phyloP scores from a whole-genome alignment of 1,140 invertebrate species.

The Caenorhabditis brenneri region DNA sequence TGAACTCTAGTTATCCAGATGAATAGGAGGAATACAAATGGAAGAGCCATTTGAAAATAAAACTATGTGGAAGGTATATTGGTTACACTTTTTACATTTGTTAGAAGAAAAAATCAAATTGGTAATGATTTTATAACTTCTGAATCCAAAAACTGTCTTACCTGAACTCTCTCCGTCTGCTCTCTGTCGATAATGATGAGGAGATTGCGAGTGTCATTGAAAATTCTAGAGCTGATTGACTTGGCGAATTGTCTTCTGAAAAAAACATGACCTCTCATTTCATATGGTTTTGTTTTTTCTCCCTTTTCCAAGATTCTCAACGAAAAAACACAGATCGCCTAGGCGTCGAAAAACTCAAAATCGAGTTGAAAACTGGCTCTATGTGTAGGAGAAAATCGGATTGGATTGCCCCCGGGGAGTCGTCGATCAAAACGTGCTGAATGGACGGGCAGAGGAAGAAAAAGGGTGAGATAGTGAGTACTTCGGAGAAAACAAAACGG shows the following conservation, averaged over 20 bases:
- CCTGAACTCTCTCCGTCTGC: constrained; percentile 56
- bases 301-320: background rate
- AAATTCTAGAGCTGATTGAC: constrained; percentile 54
- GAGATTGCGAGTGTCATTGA: constrained; percentile 57
- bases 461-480: background rate
- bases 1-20: no score
- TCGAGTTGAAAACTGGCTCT: constrained; percentile 4
- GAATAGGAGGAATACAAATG: no score
- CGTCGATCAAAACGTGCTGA: constrained; percentile 28
- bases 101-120: no score
- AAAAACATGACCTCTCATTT: background rate
- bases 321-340: background rate
- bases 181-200: constrained; percentile 57
- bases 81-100: no score
- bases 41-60: no score
- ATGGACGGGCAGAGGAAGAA: background rate
- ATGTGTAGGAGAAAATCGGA: constrained; percentile 1
- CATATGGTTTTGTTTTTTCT: background rate
- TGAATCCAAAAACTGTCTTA: background rate
- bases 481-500: background rate
- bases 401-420: constrained; percentile 33
- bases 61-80: no score
- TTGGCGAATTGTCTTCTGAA: constrained; percentile 52
- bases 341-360: constrained; percentile 26
- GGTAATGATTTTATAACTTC: background rate